Percentiles rank a stretch among this genome's conserved stretches.
phyloP scores from a whole-genome alignment of 2,888 invertebrate genomes.

The Agrypnus murinus region DNA sequence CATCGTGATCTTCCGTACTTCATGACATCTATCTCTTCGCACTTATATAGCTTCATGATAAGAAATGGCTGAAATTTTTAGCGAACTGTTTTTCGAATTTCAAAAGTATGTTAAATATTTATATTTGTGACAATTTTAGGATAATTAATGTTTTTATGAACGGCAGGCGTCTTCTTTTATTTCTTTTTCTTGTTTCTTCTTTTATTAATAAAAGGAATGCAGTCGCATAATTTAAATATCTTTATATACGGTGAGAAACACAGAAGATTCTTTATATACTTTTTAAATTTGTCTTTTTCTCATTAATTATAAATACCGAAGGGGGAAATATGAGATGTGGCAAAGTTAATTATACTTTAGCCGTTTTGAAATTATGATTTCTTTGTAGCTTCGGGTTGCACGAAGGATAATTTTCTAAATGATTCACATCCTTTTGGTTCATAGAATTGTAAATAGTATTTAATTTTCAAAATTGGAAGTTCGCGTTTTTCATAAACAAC shows the following conservation, averaged over 20 bases:
- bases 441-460: not conserved
- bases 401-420: conserved; percentile 30
- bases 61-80: conserved; percentile 11
- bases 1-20: conserved; percentile 33
- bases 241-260: conserved; percentile 10
- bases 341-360: conserved; percentile 25
- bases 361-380: conserved; percentile 15
- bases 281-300: conserved; percentile 33
- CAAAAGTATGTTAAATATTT: conserved; percentile 5
- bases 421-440: conserved; percentile 25
- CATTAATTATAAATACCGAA: conserved; percentile 39
- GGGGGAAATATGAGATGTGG: conserved; percentile 27
- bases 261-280: conserved; percentile 16
- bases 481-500: not conserved
- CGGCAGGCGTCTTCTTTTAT: conserved; percentile 14
- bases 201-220: conserved; percentile 5
- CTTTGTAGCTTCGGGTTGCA: conserved; percentile 3
- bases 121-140: conserved; percentile 12
- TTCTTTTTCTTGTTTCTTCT: too few species aligned
- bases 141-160: not conserved
- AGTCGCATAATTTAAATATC: conserved; percentile 9
- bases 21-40: conserved; percentile 9
- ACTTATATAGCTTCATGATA: not conserved
- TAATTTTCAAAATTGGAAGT: conserved; percentile 20
- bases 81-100: not conserved